Evolutionary conservation across 64 coral and sea anemone genomes (phyloP), one percentile per base, ranked within the genome.

Genomic region (Montipora foliosa): DNA sequence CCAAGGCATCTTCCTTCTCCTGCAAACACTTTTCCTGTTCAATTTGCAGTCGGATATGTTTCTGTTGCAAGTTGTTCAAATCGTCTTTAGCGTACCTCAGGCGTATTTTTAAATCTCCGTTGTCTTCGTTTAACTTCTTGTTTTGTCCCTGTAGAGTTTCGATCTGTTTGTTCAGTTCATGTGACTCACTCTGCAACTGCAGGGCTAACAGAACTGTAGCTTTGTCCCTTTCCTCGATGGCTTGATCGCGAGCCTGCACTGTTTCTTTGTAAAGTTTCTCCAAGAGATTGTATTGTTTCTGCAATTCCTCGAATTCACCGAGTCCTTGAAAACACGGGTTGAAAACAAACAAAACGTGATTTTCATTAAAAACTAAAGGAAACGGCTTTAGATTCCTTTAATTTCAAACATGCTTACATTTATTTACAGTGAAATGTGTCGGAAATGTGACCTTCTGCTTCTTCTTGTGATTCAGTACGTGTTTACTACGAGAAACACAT

Each of bases 201-300:
- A 96, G 76, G 4, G 95, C 95, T 15, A 96, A 89, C 52, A 90
- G 50, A 6, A 96, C 88, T 45, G 95, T 96, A 0, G 95, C 78
- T 53, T 92, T 90, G 52, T 96, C 79, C 86, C 95, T 84, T 80
- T 96, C 91, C 66, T 96, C 95, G 79, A 96, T 88, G 0, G 95
- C 95, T 53, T 94, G 87, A 16, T 96, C 88, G 2, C 95, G 74
- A 13, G 74, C 92, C 67, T 71, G 77, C 1, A 96, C 91, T 8
- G 91, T 76, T 50, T 96, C 88, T 7, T 76, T 61, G 51, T 96
- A 91, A 19, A 91, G 81, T 81, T 79, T 68, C 68, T 96, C 95
- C 10, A 96, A 57, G 68, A 51, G 80, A 70, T 52, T 73, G 60
- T 83, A 96, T n/a, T 82, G 91, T 74, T 83, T 49, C 90, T 75